Evolutionary conservation across 2,113 vertebrate genomes (phyloP).

Genomic region (Eurystomus gularis): DNA sequence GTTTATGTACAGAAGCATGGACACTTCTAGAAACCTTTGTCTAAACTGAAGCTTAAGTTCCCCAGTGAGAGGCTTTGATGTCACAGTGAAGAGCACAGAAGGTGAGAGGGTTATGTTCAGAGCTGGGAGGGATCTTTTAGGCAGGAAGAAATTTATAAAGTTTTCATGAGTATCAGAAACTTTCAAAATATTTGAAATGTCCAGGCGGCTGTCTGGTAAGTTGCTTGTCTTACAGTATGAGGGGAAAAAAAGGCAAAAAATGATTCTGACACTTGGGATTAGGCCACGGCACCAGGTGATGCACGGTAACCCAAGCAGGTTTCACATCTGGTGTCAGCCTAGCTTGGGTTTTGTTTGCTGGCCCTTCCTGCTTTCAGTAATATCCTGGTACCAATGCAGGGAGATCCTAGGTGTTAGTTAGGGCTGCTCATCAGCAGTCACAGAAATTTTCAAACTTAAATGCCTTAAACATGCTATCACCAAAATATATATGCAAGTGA

Average conservation of each 20-base stretch:
- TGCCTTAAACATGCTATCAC: neutral
- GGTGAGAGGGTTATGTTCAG: neutral
- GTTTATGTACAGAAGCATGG: neutral
- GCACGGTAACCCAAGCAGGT: neutral
- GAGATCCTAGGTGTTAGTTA: neutral
- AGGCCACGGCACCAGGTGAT: neutral
- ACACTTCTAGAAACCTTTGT: neutral
- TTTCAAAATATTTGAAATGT: neutral
- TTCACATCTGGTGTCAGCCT: neutral
- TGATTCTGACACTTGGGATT: neutral
- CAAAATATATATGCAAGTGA: neutral
- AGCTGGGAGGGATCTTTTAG: neutral
- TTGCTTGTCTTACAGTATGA: neutral
- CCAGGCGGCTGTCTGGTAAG: rapidly evolving
- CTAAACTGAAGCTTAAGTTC: slow-evolving; percentile 6
- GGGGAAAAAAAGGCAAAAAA: neutral
- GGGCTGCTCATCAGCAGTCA: neutral
- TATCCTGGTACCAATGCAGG: neutral
- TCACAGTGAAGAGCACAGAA: neutral
- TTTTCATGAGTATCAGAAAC: neutral
- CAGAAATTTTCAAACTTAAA: neutral
- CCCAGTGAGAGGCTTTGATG: neutral
- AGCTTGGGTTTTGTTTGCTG: neutral
- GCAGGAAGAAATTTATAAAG: neutral
- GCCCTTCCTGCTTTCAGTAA: neutral